Percentiles rank a stretch among this genome's conserved stretches.
phyloP scores from a whole-genome alignment of 1,140 invertebrate genomes.

The Himalopsyche phryganea region DNA sequence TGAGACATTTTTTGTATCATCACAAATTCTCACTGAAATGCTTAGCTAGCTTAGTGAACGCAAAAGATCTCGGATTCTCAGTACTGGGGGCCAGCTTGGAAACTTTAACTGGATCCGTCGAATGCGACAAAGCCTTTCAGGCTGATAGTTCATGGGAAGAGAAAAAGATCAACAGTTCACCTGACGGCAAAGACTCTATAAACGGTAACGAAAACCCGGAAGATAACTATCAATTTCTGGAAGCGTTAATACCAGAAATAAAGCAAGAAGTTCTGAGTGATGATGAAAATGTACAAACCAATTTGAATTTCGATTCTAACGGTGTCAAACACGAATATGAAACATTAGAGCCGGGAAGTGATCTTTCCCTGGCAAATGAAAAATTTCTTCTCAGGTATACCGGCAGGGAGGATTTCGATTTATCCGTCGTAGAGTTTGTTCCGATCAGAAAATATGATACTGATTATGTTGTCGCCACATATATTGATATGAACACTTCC shows the following conservation, averaged over 20 bases:
- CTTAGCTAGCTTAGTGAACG: constrained; percentile 41
- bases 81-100: constrained; percentile 45
- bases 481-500: constrained; percentile 39
- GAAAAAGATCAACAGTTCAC: neutral
- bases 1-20: constrained; percentile 46
- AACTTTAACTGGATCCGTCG: constrained; percentile 6
- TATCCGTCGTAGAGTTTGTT: constrained; percentile 44
- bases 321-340: constrained; percentile 23
- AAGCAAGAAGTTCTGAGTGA: constrained; percentile 42
- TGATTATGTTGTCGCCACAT: constrained; percentile 40
- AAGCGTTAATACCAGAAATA: constrained; percentile 38
- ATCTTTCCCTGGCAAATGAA: constrained; percentile 28
- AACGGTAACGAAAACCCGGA: constrained; percentile 1
- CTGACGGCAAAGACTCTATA: constrained; percentile 7
- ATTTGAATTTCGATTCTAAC: constrained; percentile 14
- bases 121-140: constrained; percentile 1
- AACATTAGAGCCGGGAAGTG: constrained; percentile 28
- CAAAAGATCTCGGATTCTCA: constrained; percentile 41
- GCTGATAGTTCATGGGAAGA: neutral
- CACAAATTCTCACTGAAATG: constrained; percentile 50
- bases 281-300: constrained; percentile 8
- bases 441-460: constrained; percentile 42
- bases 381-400: constrained; percentile 37
- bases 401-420: constrained; percentile 48
- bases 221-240: constrained; percentile 23